Base-by-base conservation (phyloP, 2,797 vertebrate species). In the Pipistrellus kuhlii region DNA sequence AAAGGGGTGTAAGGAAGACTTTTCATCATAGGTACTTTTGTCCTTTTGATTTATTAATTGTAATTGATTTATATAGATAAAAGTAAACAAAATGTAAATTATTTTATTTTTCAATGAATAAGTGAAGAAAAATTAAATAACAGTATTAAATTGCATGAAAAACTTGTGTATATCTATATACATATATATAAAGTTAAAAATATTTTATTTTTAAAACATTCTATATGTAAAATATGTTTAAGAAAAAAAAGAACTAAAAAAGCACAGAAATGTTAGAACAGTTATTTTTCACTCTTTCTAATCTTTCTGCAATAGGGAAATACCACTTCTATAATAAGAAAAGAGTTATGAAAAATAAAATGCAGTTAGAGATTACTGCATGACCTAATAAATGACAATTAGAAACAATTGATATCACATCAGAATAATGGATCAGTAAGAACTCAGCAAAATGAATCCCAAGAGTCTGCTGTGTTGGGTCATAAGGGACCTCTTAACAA, bases 291-390 rank as follows among this genome's bases (percentile, higher is more conserved):
- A 78, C 12, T 66, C 64, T 75, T 96, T 87, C 77, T 80, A 72
- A 92, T 48, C 38, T 92, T 92, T 90, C 66, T 72, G 32, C 8
- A 66, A 72, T 25, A 7, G 30, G 12, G 48, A 85, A 88, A 78
- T 72, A 41, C 1, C 18, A 93, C 57, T 83, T 91, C 85, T 44
- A n/a, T 62, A 85, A 90, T 85, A 38, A 90, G 62, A 89, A 46
- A 94, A 77, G 64, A 44, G 10, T 69, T 57, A 84, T 21, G 41
- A 81, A 85, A 95, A 88, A 30, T 90, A 90, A 90, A 84, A 73
- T 84, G 2, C 38, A 83, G 30, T 66, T 92, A 27, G 57, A 88
- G 93, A 92, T 88, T 53, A 76, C 32, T 83, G 91, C 48, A 21
- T 78, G 35, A 78, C 23, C n/a, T 76, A 88, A 69, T 41, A 92